Evolutionary conservation across 2,113 vertebrate genomes (phyloP).

Genomic region (Colius striatus): DNA sequence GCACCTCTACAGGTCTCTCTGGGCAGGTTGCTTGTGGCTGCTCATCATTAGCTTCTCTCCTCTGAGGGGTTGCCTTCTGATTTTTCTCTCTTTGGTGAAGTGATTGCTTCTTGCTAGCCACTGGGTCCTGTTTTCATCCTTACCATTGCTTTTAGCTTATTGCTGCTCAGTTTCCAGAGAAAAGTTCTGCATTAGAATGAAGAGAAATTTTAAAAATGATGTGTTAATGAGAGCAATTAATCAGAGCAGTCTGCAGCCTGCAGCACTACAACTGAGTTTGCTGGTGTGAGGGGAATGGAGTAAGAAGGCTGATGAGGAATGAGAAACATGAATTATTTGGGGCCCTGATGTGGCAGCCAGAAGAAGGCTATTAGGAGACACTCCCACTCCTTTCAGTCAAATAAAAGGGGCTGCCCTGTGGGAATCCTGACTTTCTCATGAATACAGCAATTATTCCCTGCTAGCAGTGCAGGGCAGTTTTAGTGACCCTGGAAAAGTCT

Average conservation of each 20-base stretch:
- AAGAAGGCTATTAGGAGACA: not conserved
- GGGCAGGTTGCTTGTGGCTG: not conserved
- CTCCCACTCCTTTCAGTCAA: not conserved
- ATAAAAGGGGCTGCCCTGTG: not conserved
- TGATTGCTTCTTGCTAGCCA: not conserved
- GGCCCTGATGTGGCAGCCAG: not conserved
- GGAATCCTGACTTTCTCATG: not conserved
- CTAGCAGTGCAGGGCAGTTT: not conserved
- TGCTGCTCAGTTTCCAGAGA: not conserved
- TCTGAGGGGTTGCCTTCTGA: not conserved
- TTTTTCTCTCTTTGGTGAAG: not conserved
- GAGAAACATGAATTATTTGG: not conserved
- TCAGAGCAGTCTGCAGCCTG: slow-evolving; percentile 21
- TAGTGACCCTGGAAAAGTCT: not conserved
- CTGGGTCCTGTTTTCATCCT: not conserved
- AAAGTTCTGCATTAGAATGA: slow-evolving; percentile 37
- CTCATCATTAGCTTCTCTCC: not conserved
- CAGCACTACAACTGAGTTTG: not conserved
- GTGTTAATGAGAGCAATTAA: slow-evolving; percentile 52
- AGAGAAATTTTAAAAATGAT: slow-evolving; percentile 39
- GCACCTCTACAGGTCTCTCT: not conserved
- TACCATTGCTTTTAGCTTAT: not conserved
- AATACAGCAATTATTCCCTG: not conserved
- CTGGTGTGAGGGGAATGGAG: not conserved
- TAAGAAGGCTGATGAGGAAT: slow-evolving; percentile 2